A percentile compares a stretch with the other conserved stretches of the same genome.
phyloP scores from a whole-genome alignment of 2,113 vertebrate genomes.

The Pseudorhombus dupliciocellatus region DNA sequence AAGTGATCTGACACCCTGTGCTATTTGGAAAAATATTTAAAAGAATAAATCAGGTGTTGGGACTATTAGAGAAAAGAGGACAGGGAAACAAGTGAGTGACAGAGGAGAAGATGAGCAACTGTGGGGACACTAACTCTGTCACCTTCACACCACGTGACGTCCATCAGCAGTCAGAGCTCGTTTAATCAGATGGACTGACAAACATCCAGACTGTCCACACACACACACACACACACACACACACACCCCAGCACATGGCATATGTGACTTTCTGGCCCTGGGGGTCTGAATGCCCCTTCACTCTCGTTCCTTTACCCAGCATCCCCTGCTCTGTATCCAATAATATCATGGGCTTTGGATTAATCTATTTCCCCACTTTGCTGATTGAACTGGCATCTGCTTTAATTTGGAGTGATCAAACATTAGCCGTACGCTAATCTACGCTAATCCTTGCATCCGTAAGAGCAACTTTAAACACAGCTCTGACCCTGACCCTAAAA shows the following conservation, averaged over 20 bases:
- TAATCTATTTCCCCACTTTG: constrained; percentile 31
- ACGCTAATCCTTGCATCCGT: no score
- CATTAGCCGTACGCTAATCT: no score
- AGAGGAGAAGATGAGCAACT: constrained; percentile 34
- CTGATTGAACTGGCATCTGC: constrained; percentile 55
- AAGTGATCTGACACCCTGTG: background rate
- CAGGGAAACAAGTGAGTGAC: constrained; percentile 10
- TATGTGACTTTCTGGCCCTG: constrained; percentile 58
- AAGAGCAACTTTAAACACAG: no score
- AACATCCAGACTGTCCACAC: constrained; percentile 56
- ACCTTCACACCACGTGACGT: constrained; percentile 46
- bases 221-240: constrained; percentile 13
- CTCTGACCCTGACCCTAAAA: no score
- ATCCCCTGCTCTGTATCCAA: constrained; percentile 40
- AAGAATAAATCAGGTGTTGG: background rate
- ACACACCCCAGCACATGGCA: constrained; percentile 31
- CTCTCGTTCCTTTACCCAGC: constrained; percentile 37
- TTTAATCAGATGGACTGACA: constrained; percentile 64
- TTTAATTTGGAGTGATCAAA: constrained; percentile 49
- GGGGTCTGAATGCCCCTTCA: constrained; percentile 47
- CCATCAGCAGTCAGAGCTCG: constrained; percentile 39
- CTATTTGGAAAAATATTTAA: background rate
- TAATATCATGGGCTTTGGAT: constrained; percentile 58
- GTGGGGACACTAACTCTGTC: constrained; percentile 37
- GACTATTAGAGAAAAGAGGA: background rate